These are phyloP conservation scores for Platichthys flesus DNA, from an alignment of 2,113 vertebrate species.

Conservation along the genomic window DNA sequence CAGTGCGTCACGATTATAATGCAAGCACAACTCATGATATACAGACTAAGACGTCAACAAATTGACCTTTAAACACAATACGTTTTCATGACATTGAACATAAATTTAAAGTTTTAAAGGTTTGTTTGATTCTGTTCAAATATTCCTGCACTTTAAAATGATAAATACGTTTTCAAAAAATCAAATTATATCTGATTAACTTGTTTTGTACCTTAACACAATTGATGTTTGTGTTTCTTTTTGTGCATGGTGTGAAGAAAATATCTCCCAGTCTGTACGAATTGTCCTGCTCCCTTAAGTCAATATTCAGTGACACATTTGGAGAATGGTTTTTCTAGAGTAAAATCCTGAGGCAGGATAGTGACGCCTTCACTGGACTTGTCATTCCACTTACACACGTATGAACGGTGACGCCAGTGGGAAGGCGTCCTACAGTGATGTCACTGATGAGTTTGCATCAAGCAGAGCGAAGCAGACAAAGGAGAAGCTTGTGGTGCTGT, in stretches of 20 bases:
- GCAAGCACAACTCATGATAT: background rate
- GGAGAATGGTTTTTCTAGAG: constrained; percentile 18
- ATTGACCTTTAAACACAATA: background rate
- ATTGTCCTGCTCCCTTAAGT: constrained; percentile 13
- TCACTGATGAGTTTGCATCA: constrained; percentile 40
- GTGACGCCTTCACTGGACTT: constrained; percentile 14
- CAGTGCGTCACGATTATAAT: constrained; percentile 8
- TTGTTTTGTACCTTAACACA: background rate
- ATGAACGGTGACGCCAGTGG: constrained; percentile 9
- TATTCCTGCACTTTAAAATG: background rate
- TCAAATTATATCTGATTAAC: background rate
- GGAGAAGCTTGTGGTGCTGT: constrained; percentile 11
- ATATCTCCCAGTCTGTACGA: background rate
- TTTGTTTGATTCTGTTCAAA: background rate
- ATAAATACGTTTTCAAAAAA: background rate
- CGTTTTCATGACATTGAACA: background rate
- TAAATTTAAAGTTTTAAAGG: background rate
- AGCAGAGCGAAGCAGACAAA: constrained; percentile 25
- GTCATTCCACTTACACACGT: constrained; percentile 23
- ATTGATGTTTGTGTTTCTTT: background rate
- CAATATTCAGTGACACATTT: constrained; percentile 13
- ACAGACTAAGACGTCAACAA: background rate
- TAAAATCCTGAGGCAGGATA: constrained; percentile 10
- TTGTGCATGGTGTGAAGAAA: background rate
- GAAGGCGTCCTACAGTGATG: constrained; percentile 34